Evolutionary conservation across 2,888 invertebrate genomes (phyloP).

Genomic region (Eremobia ochroleuca): DNA sequence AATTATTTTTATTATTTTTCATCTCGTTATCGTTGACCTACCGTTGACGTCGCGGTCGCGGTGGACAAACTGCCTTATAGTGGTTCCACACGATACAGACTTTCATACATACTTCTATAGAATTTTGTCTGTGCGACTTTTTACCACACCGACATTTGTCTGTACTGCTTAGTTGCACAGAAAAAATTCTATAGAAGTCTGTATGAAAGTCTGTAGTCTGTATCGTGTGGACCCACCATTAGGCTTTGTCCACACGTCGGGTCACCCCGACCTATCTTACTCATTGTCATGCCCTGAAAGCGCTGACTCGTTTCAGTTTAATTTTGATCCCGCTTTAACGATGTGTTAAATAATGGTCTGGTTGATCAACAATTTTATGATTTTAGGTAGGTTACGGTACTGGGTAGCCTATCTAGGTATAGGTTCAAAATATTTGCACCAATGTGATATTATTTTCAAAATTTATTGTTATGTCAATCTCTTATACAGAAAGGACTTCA

Average conservation of each 20-base stretch:
- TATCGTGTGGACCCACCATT: too few species aligned
- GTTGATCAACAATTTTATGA: slow-evolving; percentile 9
- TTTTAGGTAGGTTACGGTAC: not conserved
- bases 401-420: not conserved
- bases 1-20: too few species aligned
- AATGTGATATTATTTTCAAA: not conserved
- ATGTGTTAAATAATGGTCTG: slow-evolving; percentile 17
- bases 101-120: too few species aligned
- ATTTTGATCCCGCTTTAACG: slow-evolving; percentile 42
- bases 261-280: slow-evolving; percentile 19
- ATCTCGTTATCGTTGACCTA: not conserved
- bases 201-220: too few species aligned
- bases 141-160: too few species aligned
- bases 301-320: slow-evolving; percentile 57
- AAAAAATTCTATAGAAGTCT: too few species aligned
- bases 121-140: too few species aligned
- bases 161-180: too few species aligned
- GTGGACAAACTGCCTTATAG: not conserved
- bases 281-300: slow-evolving; percentile 31
- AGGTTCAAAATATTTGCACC: not conserved
- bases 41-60: too few species aligned
- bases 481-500: not conserved
- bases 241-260: slow-evolving; percentile 32
- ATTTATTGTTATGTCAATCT: not conserved
- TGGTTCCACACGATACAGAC: too few species aligned